Conservation (phyloP, 2,888 invertebrate genomes). For the Aproaerema taeniolella region DNA sequence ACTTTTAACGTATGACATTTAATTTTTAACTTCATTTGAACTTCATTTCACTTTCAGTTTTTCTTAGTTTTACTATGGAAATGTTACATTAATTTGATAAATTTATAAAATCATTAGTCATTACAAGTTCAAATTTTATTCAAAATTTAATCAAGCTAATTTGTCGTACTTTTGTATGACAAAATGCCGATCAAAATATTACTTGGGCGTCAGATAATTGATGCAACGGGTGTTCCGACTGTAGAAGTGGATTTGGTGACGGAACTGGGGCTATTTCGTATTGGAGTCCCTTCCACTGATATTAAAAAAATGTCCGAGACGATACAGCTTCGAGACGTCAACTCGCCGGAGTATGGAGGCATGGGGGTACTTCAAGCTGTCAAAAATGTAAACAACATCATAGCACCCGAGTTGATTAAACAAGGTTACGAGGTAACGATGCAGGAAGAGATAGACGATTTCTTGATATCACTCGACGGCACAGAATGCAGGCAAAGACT, state of each 20-base stretch:
- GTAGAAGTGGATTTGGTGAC: slow-evolving; percentile 93
- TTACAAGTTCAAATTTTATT: neutral
- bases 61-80: too few species aligned
- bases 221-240: slow-evolving; percentile 97
- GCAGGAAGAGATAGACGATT: slow-evolving; percentile 92
- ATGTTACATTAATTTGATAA: neutral
- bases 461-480: slow-evolving; percentile 93
- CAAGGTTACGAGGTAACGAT: slow-evolving; percentile 90
- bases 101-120: neutral
- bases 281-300: slow-evolving; percentile 98
- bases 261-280: slow-evolving; percentile 90
- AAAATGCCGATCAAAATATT: slow-evolving; percentile 93
- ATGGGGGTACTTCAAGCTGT: slow-evolving; percentile 95
- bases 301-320: slow-evolving; percentile 96
- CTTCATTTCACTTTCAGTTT: neutral
- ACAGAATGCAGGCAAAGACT: slow-evolving; percentile 96
- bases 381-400: slow-evolving; percentile 89
- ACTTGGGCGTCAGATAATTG: slow-evolving; percentile 96
- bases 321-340: slow-evolving; percentile 94
- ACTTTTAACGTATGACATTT: too few species aligned
- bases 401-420: slow-evolving; percentile 88
- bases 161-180: neutral
- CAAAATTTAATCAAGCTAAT: neutral
- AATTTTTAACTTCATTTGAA: neutral
- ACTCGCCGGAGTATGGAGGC: slow-evolving; percentile 90